Evolutionary conservation across 2,888 invertebrate species (phyloP).

Genomic region (Pristionchus exspectatus): DNA sequence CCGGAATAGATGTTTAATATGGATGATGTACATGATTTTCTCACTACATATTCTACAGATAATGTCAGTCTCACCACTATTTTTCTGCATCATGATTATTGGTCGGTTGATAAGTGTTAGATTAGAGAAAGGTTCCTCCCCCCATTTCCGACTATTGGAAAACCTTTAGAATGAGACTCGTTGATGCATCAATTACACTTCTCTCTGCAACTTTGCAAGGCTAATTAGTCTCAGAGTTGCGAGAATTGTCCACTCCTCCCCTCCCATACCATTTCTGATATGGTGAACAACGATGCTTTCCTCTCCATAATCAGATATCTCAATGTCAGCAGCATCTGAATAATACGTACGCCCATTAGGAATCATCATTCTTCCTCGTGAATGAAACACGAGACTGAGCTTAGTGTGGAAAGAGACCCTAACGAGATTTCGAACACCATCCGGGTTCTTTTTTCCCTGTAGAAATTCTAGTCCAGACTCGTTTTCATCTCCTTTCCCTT

Average conservation of each 20-base stretch:
- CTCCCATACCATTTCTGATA: neutral
- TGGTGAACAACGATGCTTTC: neutral
- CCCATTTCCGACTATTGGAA: neutral
- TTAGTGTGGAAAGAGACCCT: neutral
- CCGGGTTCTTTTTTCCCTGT: neutral
- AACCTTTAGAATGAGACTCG: neutral
- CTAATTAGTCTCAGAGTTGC: slow-evolving; percentile 11
- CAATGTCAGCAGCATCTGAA: neutral
- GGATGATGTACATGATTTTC: neutral
- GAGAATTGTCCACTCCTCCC: neutral
- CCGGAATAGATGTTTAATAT: neutral
- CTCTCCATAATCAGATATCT: neutral
- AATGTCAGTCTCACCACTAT: neutral
- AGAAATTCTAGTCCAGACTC: slow-evolving; percentile 11
- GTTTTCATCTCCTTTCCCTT: neutral
- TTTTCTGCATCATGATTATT: neutral
- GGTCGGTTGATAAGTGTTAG: neutral
- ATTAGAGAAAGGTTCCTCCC: neutral
- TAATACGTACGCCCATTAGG: neutral
- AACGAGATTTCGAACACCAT: neutral
- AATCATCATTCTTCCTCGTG: neutral
- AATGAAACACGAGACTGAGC: neutral
- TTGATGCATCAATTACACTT: slow-evolving; percentile 18
- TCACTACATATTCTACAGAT: neutral
- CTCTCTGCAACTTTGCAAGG: slow-evolving; percentile 23